Conservation (phyloP, 2,888 invertebrate genomes). For the Thereva nobilitata region DNA sequence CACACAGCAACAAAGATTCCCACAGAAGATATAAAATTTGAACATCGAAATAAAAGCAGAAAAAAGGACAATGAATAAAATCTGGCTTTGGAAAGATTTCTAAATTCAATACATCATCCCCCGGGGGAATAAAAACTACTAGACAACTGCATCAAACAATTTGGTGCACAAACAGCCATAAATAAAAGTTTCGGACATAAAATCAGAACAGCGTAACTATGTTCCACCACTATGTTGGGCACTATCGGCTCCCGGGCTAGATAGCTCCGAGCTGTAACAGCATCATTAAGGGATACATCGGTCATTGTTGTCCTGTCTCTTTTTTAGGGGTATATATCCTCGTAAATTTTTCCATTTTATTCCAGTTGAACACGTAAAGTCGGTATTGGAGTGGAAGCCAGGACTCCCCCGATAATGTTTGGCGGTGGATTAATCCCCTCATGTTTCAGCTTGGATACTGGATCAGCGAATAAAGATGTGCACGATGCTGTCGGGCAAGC, state of each 20-base stretch:
- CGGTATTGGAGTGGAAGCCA: constrained; percentile 16
- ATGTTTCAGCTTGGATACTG: constrained; percentile 11
- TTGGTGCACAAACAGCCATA: constrained; percentile 14
- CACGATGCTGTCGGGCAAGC: constrained; percentile 17
- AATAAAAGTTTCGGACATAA: constrained; percentile 25
- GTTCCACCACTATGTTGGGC: background rate
- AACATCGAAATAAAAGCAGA: too few relatives aligned
- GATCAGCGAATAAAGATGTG: constrained; percentile 24
- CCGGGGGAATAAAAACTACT: too few relatives aligned
- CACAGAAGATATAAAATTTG: too few relatives aligned
- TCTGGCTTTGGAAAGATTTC: too few relatives aligned
- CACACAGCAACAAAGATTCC: too few relatives aligned
- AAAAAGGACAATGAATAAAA: too few relatives aligned
- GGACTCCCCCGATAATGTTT: constrained; percentile 7
- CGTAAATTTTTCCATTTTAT: constrained; percentile 31
- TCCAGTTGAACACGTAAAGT: constrained; percentile 17
- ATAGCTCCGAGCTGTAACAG: constrained; percentile 14
- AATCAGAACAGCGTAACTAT: constrained; percentile 1
- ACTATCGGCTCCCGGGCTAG: constrained; percentile 8
- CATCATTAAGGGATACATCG: constrained; percentile 24
- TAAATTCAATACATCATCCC: too few relatives aligned
- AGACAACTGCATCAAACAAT: too few relatives aligned
- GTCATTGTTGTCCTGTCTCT: constrained; percentile 14
- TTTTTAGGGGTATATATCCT: constrained; percentile 4
- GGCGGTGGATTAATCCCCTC: constrained; percentile 1